Conservation (phyloP, 2,113 vertebrate species). For the Thamnaconus septentrionalis region DNA sequence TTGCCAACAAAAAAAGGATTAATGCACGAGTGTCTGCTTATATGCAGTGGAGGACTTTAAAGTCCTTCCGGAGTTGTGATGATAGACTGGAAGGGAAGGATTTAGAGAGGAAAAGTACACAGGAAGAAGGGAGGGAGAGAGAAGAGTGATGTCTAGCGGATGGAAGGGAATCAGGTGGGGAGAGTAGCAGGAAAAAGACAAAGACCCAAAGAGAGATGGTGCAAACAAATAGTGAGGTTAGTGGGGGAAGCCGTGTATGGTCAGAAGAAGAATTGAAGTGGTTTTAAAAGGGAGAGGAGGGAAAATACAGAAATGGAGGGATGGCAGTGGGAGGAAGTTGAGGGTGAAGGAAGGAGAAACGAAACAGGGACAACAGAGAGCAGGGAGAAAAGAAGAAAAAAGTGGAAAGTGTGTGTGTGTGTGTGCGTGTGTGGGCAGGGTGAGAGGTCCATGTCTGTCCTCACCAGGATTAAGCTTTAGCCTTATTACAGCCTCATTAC, state of each 20-base stretch:
- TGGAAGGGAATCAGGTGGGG: not conserved
- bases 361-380: not conserved
- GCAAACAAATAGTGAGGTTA: not conserved
- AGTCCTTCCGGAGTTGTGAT: slow-evolving; percentile 26
- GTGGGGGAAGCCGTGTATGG: not conserved
- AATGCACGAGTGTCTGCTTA: too few species aligned
- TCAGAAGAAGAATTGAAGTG: not conserved
- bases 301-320: not conserved
- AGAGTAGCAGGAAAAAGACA: not conserved
- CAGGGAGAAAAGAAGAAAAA: not conserved
- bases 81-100: slow-evolving; percentile 1
- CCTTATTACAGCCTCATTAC: slow-evolving; percentile 76
- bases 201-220: not conserved
- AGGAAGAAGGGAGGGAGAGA: not conserved
- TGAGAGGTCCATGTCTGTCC: slow-evolving; percentile 69
- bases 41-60: not conserved
- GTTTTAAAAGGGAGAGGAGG: not conserved
- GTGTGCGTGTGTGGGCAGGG: slow-evolving; percentile 21
- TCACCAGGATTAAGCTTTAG: slow-evolving; percentile 67
- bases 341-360: not conserved
- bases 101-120: not conserved
- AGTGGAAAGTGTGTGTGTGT: slow-evolving; percentile 7
- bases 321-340: not conserved
- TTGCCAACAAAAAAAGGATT: too few species aligned
- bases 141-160: not conserved